Percentiles rank a stretch among this genome's conserved stretches.
Conservation (phyloP, 2,888 invertebrate genomes). For the Chorisops tibialis region DNA sequence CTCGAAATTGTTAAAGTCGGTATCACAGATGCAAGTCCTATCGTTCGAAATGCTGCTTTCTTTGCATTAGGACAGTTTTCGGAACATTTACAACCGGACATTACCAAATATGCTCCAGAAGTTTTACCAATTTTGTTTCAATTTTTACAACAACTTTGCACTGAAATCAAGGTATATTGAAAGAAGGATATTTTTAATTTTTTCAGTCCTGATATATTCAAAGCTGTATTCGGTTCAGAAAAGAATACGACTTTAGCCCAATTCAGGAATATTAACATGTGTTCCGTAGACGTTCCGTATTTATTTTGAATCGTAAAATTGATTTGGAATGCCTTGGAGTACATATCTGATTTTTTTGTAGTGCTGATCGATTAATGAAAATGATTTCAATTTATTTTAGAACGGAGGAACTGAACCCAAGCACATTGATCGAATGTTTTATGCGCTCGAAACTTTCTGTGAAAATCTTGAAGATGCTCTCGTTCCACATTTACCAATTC, state of each 20-base stretch:
- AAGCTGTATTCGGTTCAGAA: conserved; percentile 31
- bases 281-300: neutral
- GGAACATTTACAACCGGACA: conserved; percentile 75
- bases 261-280: conserved; percentile 32
- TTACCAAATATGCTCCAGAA: conserved; percentile 67
- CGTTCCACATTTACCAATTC: conserved; percentile 64
- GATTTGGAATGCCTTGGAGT: no score
- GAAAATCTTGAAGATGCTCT: conserved; percentile 73
- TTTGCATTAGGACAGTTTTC: conserved; percentile 79
- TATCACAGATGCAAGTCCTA: conserved; percentile 60
- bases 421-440: conserved; percentile 70
- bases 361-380: no score
- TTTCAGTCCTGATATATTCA: conserved; percentile 33
- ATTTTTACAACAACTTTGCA: conserved; percentile 61
- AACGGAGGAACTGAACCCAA: conserved; percentile 59
- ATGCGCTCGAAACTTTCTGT: conserved; percentile 75
- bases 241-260: conserved; percentile 34
- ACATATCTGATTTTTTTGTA: no score
- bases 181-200: conserved; percentile 3
- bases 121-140: conserved; percentile 71
- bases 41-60: conserved; percentile 71
- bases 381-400: conserved; percentile 34
- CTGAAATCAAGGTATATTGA: conserved; percentile 54
- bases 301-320: neutral
- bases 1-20: conserved; percentile 68